Evolutionary conservation across 1,140 invertebrate species (phyloP).

Genomic region (Bombus confusus): DNA sequence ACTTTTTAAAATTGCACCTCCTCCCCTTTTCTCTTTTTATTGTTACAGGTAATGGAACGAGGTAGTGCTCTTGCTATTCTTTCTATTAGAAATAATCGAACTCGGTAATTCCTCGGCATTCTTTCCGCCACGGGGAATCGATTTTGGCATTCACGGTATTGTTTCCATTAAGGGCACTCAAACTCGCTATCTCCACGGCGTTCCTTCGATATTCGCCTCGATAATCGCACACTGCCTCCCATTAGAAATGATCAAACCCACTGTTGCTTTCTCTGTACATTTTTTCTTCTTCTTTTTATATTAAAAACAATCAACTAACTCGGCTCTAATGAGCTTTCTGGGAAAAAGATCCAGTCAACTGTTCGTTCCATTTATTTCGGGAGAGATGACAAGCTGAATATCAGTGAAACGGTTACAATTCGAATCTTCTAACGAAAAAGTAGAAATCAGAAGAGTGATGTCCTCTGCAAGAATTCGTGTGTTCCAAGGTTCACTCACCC

Average conservation of each 20-base stretch:
- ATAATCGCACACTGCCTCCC: constrained; percentile 14
- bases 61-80: neutral
- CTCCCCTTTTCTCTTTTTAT: neutral
- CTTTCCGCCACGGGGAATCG: constrained; percentile 27
- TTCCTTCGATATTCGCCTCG: constrained; percentile 23
- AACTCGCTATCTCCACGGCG: constrained; percentile 17
- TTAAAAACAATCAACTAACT: constrained; percentile 5
- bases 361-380: neutral
- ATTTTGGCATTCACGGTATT: constrained; percentile 36
- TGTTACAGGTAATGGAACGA: constrained; percentile 5
- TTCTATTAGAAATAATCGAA: constrained; percentile 33
- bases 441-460: neutral
- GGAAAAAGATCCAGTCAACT: neutral
- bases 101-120: constrained; percentile 21
- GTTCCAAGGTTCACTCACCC: constrained; percentile 56
- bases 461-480: constrained; percentile 39
- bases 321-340: neutral
- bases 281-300: neutral
- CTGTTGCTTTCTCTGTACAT: neutral
- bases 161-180: constrained; percentile 34
- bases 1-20: neutral
- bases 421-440: neutral
- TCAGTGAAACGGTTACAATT: neutral
- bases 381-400: neutral
- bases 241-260: constrained; percentile 15